phyloP scores from a whole-genome alignment of 2,113 vertebrate genomes.

The Paralichthys olivaceus region DNA sequence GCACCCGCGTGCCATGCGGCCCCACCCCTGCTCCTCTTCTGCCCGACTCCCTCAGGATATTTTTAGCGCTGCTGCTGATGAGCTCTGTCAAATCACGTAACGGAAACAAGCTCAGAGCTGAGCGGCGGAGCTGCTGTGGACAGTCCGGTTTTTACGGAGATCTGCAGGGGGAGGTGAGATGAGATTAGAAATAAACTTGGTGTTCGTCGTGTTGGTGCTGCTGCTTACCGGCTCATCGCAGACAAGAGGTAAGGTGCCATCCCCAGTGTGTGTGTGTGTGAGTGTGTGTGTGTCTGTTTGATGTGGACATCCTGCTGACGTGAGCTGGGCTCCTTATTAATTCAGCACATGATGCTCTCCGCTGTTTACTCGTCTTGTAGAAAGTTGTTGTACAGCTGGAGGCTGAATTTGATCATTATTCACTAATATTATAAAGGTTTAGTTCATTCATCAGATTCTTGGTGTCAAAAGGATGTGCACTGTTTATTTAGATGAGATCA shows the following conservation, averaged over 20 bases:
- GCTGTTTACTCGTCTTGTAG: background rate
- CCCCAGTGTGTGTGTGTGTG: background rate
- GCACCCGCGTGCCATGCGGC: slow-evolving; percentile 22
- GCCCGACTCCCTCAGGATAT: slow-evolving; percentile 79
- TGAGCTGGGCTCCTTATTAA: slow-evolving; percentile 24
- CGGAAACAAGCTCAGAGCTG: slow-evolving; percentile 63
- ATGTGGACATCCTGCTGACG: slow-evolving; percentile 34
- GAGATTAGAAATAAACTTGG: slow-evolving; percentile 45
- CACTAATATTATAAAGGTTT: no score
- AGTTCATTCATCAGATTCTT: no score
- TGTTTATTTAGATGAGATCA: no score
- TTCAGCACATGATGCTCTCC: slow-evolving; percentile 38
- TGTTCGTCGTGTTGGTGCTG: slow-evolving; percentile 51
- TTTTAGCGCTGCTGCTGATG: slow-evolving; percentile 79
- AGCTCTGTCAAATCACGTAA: slow-evolving; percentile 73
- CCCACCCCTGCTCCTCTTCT: slow-evolving; percentile 73
- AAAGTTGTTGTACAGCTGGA: no score
- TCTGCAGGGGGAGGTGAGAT: slow-evolving; percentile 48
- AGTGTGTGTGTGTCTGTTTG: background rate
- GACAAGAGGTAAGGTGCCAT: slow-evolving; percentile 62
- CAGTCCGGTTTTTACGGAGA: background rate
- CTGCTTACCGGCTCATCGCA: slow-evolving; percentile 61
- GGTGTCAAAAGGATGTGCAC: no score
- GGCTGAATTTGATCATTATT: no score
- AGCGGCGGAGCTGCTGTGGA: slow-evolving; percentile 31